A percentile compares a stretch with the other conserved stretches of the same genome.
Evolutionary conservation across 2,797 vertebrate species (phyloP).

Genomic region (Hypotaenidia philippensis): DNA sequence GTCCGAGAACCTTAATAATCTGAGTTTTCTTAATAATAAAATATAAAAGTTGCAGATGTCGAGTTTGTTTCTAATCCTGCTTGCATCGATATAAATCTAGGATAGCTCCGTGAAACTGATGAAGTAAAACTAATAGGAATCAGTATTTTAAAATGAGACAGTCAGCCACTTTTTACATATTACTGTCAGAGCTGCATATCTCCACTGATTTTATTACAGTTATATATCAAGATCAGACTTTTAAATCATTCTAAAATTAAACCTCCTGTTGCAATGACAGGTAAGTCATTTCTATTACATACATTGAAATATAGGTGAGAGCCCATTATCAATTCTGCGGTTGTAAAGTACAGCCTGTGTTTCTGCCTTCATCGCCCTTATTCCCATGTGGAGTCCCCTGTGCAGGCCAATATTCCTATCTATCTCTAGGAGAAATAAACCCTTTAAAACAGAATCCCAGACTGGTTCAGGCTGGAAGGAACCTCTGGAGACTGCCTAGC

Average conservation of each 20-base stretch:
- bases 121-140: slow-evolving; percentile 39
- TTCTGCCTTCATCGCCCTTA: not conserved
- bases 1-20: not conserved
- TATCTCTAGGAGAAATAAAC: not conserved
- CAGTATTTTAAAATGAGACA: slow-evolving; percentile 27
- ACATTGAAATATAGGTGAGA: not conserved
- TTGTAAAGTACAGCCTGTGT: accelerated
- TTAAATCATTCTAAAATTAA: slow-evolving; percentile 28
- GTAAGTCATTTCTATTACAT: not conserved
- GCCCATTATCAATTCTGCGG: not conserved
- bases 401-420: not conserved
- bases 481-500: not conserved
- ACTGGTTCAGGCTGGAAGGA: not conserved
- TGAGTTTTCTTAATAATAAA: not conserved
- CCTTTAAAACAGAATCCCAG: not conserved
- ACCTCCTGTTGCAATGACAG: not conserved
- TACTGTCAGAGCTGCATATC: not conserved
- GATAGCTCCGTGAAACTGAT: not conserved
- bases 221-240: not conserved
- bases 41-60: not conserved
- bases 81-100: not conserved
- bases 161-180: not conserved
- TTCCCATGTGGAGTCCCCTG: accelerated
- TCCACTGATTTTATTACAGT: not conserved
- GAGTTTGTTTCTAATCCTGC: not conserved